Evolutionary conservation across 2,888 invertebrate species (phyloP).

Genomic region (Phengaris arion): DNA sequence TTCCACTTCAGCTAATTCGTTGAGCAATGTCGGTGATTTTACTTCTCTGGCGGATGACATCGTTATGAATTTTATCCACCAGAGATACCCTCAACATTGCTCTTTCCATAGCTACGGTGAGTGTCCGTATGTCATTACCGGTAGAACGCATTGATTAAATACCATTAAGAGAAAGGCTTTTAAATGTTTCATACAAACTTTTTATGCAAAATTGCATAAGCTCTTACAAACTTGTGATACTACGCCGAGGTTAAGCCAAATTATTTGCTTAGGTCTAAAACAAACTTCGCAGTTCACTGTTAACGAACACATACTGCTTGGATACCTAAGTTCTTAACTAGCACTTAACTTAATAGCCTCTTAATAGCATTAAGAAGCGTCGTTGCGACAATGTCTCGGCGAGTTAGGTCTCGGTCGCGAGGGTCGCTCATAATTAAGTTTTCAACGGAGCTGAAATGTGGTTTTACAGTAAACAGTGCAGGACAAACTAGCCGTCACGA

Average conservation of each 20-base stretch:
- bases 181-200: not conserved
- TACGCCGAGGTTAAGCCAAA: not conserved
- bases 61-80: no score
- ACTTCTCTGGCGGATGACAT: no score
- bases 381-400: constrained; percentile 41
- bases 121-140: no score
- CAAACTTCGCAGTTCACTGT: constrained; percentile 30
- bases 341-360: constrained; percentile 48
- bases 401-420: constrained; percentile 43
- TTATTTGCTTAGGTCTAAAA: constrained; percentile 33
- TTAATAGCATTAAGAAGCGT: constrained; percentile 55
- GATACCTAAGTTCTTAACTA: constrained; percentile 41
- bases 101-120: no score
- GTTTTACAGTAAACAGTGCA: constrained; percentile 56
- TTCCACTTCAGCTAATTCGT: no score
- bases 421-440: constrained; percentile 62
- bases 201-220: constrained; percentile 4
- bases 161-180: no score
- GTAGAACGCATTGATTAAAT: no score
- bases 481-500: constrained; percentile 47
- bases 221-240: not conserved
- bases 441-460: constrained; percentile 62
- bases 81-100: no score
- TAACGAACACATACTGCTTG: constrained; percentile 43
- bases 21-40: no score